A percentile compares a stretch with the other conserved stretches of the same genome.
These are phyloP conservation scores for Phortica magna DNA, from an alignment of 2,888 invertebrate species.

Conservation along the genomic window DNA sequence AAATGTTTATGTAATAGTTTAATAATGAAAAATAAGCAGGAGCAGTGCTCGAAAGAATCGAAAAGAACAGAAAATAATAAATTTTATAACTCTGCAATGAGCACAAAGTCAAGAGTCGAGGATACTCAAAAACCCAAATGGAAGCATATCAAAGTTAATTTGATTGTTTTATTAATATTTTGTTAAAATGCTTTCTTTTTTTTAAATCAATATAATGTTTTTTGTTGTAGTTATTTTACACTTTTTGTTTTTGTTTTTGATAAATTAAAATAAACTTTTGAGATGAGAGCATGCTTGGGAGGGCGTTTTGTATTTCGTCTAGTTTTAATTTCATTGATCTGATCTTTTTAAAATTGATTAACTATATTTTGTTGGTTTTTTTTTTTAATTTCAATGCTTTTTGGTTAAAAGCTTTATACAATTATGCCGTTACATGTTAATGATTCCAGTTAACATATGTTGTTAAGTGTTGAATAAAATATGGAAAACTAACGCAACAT, in stretches of 20 bases:
- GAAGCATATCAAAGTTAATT: slow-evolving; percentile 40
- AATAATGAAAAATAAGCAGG: not conserved
- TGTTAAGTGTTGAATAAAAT: not conserved
- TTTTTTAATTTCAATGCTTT: slow-evolving; percentile 40
- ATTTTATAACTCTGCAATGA: slow-evolving; percentile 35
- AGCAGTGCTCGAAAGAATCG: not conserved
- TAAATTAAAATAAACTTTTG: slow-evolving; percentile 57
- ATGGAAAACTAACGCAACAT: not conserved
- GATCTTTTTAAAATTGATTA: slow-evolving; percentile 39
- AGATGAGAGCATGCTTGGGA: slow-evolving; percentile 77
- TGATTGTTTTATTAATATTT: slow-evolving; percentile 12
- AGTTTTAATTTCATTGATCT: slow-evolving; percentile 42
- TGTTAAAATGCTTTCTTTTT: slow-evolving; percentile 38
- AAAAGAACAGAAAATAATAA: not conserved
- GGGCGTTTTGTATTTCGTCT: slow-evolving; percentile 62
- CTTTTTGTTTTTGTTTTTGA: slow-evolving; percentile 35
- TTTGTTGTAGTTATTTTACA: slow-evolving; percentile 37
- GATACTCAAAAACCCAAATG: slow-evolving; percentile 55
- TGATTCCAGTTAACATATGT: not conserved
- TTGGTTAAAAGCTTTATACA: slow-evolving; percentile 55
- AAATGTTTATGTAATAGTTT: too few species aligned
- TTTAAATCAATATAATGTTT: slow-evolving; percentile 39
- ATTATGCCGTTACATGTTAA: slow-evolving; percentile 30
- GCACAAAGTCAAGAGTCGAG: slow-evolving; percentile 21
- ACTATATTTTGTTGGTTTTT: slow-evolving; percentile 35